Conservation (phyloP, 2,113 vertebrate species). For the Boleophthalmus pectinirostris region DNA sequence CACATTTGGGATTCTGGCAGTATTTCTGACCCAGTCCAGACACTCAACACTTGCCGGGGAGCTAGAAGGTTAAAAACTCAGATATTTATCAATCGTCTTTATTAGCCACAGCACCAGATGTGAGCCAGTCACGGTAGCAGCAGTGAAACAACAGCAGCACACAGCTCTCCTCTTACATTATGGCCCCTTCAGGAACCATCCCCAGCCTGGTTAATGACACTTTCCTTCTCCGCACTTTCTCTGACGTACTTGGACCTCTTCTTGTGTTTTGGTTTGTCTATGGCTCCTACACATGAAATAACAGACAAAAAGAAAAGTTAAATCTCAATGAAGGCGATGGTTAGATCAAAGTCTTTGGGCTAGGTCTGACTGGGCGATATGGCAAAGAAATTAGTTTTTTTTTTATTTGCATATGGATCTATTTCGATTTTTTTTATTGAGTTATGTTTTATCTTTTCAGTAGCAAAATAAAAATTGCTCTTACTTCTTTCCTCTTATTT, state of each 20-base stretch:
- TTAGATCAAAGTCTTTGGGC: constrained; percentile 21
- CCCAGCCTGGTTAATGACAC: constrained; percentile 23
- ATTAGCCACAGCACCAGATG: constrained; percentile 1
- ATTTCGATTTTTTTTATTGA: no score
- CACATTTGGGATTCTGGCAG: neutral
- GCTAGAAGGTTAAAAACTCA: neutral
- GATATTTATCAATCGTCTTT: constrained; percentile 20
- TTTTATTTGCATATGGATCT: no score
- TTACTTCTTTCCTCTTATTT: no score
- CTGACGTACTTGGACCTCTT: constrained; percentile 28
- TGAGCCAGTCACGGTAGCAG: constrained; percentile 24
- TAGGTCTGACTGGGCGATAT: no score
- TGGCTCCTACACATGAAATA: constrained; percentile 21
- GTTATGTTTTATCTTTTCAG: no score
- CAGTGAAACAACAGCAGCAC: constrained; percentile 15
- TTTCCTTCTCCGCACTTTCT: constrained; percentile 35
- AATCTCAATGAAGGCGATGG: neutral
- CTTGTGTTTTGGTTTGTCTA: constrained; percentile 37
- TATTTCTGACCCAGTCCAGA: neutral
- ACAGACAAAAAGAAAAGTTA: constrained; percentile 21
- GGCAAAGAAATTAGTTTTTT: no score
- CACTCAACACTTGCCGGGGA: constrained; percentile 3
- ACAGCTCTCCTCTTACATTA: constrained; percentile 33
- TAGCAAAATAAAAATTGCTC: no score
- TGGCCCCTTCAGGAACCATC: constrained; percentile 44